Evolutionary conservation across 2,888 invertebrate genomes (phyloP).

Genomic region (Kryphioiulus occultus): DNA sequence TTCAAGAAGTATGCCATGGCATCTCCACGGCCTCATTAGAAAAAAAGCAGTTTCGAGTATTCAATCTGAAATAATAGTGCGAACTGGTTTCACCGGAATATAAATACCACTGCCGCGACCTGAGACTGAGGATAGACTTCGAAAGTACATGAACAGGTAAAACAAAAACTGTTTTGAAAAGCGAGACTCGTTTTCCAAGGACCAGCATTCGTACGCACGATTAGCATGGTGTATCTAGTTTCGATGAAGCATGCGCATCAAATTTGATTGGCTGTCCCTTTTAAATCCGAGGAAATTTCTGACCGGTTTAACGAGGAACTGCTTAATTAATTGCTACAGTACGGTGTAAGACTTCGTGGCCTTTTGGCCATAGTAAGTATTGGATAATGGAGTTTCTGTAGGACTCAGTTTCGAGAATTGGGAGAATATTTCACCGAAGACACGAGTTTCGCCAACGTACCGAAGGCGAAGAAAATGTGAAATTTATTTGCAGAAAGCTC

Average conservation of each 20-base stretch:
- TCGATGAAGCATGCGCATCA: neutral
- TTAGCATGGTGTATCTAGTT: neutral
- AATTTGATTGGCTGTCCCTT: neutral
- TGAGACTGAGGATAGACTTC: neutral
- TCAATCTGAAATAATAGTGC: neutral
- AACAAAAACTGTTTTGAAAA: neutral
- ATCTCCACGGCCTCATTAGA: neutral
- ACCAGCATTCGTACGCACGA: neutral
- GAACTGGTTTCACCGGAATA: neutral
- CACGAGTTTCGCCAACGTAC: too few relatives aligned
- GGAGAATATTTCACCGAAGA: too few relatives aligned
- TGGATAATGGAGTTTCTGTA: neutral
- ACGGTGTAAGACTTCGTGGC: neutral
- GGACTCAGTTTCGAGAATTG: neutral
- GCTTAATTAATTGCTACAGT: neutral
- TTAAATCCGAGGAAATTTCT: neutral
- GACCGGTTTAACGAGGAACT: neutral
- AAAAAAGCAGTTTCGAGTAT: neutral
- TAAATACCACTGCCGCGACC: neutral
- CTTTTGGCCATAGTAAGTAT: neutral
- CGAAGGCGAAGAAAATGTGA: too few relatives aligned
- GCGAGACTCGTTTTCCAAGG: neutral
- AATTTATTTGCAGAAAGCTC: too few relatives aligned
- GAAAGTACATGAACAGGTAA: neutral
- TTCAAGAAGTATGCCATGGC: neutral